Conservation (phyloP, 2,888 invertebrate species). For the Strigamia crassipes region DNA sequence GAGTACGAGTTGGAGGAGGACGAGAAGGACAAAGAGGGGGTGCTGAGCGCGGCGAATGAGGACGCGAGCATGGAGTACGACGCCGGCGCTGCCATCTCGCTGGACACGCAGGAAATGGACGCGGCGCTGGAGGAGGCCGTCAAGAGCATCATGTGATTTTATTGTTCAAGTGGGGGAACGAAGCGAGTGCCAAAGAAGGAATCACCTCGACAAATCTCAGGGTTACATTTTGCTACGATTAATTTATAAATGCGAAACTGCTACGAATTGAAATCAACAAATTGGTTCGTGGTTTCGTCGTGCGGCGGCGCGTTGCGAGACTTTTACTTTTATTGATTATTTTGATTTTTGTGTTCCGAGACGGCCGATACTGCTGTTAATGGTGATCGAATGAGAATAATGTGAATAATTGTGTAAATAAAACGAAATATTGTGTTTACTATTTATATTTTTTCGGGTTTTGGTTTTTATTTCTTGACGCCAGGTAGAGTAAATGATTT, state of each 20-base stretch:
- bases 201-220: constrained; percentile 19
- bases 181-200: constrained; percentile 34
- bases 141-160: constrained; percentile 49
- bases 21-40: constrained; percentile 50
- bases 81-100: neutral
- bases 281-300: too few species aligned
- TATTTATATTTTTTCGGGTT: neutral
- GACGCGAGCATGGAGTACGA: constrained; percentile 47
- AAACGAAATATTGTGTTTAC: constrained; percentile 25
- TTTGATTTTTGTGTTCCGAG: neutral
- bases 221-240: neutral
- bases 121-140: constrained; percentile 50
- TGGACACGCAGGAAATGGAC: constrained; percentile 48
- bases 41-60: constrained; percentile 48
- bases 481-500: too few species aligned
- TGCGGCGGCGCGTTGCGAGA: too few species aligned
- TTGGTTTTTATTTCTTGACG: neutral
- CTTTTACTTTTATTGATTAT: too few species aligned
- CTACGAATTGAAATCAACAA: too few species aligned
- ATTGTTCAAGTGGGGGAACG: neutral
- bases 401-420: constrained; percentile 24
- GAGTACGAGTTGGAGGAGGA: constrained; percentile 46
- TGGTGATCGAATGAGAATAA: constrained; percentile 14
- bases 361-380: neutral
- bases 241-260: neutral